phyloP scores from a whole-genome alignment of 2,797 vertebrate genomes.

The Peromyscus attwateri region DNA sequence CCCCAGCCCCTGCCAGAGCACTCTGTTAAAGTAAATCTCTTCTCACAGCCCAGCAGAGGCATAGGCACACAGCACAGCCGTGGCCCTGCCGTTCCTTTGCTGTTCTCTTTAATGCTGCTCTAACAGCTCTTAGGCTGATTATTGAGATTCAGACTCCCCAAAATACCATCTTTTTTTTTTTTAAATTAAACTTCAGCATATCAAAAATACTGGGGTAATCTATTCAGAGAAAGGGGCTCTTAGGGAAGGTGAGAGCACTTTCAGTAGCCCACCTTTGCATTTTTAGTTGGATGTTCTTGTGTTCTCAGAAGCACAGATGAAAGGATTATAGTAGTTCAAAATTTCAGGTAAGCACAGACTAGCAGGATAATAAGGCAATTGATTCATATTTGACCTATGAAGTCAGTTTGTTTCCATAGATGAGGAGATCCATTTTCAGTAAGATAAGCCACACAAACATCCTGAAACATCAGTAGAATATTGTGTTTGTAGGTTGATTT shows the following conservation, averaged over 20 bases:
- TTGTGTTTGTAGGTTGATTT: conserved; percentile 52
- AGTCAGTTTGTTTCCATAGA: conserved; percentile 14
- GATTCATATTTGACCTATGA: conserved; percentile 39
- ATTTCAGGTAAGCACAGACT: conserved; percentile 18
- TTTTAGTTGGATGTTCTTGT: not conserved
- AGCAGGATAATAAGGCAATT: not conserved
- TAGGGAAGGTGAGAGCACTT: not conserved
- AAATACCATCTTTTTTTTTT: not conserved
- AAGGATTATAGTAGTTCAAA: not conserved
- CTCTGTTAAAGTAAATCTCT: not conserved
- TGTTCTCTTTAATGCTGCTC: not conserved
- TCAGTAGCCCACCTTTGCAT: not conserved
- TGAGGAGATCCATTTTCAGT: conserved; percentile 35
- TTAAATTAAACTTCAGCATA: not conserved
- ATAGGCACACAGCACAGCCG: not conserved
- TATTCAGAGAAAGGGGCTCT: not conserved
- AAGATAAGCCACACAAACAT: not conserved
- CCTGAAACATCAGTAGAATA: not conserved
- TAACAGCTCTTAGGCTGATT: not conserved
- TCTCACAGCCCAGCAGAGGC: not conserved
- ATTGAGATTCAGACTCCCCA: not conserved
- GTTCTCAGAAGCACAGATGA: not conserved
- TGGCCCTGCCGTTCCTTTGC: not conserved
- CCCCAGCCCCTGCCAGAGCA: not conserved
- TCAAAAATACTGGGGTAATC: not conserved